Evolutionary conservation across 2,113 vertebrate genomes (phyloP).

Genomic region (Ceuthmochares aereus): DNA sequence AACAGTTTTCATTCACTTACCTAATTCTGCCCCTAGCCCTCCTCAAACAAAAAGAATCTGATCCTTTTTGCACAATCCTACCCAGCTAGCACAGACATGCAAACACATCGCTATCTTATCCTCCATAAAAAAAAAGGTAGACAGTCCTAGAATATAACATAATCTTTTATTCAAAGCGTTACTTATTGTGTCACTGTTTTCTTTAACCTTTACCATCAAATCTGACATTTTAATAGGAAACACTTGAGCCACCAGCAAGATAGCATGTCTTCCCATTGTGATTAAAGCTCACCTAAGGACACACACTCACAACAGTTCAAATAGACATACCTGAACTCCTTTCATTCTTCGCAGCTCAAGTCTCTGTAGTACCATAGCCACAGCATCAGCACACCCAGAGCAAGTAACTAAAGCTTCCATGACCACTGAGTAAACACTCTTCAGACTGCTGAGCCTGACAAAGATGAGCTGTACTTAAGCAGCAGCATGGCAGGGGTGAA

Average conservation of each 20-base stretch:
- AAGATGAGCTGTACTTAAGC: neutral
- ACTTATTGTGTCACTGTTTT: neutral
- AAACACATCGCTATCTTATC: neutral
- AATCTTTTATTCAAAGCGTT: neutral
- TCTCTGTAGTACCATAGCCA: neutral
- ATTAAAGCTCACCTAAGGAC: neutral
- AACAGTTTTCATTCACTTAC: neutral
- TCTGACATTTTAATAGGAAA: neutral
- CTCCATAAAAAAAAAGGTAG: neutral
- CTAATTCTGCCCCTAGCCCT: neutral
- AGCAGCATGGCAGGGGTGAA: neutral
- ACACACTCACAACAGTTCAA: neutral
- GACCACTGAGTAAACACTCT: neutral
- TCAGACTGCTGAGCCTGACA: neutral
- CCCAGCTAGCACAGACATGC: neutral
- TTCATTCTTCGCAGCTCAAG: neutral
- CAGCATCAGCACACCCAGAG: neutral
- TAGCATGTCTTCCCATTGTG: neutral
- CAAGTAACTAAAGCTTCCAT: neutral
- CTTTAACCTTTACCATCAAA: neutral
- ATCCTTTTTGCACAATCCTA: neutral
- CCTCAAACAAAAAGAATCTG: neutral
- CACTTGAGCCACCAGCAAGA: neutral
- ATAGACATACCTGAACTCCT: neutral
- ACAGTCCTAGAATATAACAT: neutral